Conservation (phyloP, 2,888 invertebrate genomes). For the Rhamnusium bicolor region DNA sequence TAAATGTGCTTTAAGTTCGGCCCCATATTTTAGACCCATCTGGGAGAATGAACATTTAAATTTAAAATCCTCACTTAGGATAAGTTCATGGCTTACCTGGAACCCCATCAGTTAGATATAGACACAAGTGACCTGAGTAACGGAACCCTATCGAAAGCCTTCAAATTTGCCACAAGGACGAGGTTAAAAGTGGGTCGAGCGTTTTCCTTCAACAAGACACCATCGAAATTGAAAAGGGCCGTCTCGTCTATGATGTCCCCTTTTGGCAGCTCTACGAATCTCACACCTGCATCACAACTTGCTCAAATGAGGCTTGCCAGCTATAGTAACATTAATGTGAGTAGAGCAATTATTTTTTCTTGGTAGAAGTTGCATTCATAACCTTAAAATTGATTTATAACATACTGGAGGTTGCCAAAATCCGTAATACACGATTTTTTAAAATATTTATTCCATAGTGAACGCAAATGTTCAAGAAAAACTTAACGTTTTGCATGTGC, state of each 20-base stretch:
- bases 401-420: too few relatives aligned
- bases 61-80: too few relatives aligned
- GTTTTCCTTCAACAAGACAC: conserved; percentile 96
- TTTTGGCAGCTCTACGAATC: conserved; percentile 87
- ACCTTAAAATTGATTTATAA: neutral
- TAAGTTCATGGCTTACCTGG: conserved; percentile 84
- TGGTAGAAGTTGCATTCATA: conserved; percentile 12
- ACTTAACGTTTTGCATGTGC: too few relatives aligned
- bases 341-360: conserved; percentile 61
- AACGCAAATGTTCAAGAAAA: too few relatives aligned
- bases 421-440: too few relatives aligned
- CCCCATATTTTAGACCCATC: too few relatives aligned
- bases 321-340: conserved; percentile 89
- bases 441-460: too few relatives aligned
- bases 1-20: too few relatives aligned
- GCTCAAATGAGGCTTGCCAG: conserved; percentile 90
- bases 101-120: conserved; percentile 88
- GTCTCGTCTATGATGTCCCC: conserved; percentile 96
- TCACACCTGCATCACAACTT: conserved; percentile 87
- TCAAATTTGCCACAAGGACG: conserved; percentile 89
- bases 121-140: conserved; percentile 90
- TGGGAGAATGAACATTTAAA: too few relatives aligned
- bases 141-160: conserved; percentile 92
- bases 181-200: conserved; percentile 93
- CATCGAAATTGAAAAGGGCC: conserved; percentile 92